These are phyloP conservation scores for Hippocampus barbouri DNA, from an alignment of 2,113 vertebrate species.

Conservation along the genomic window DNA sequence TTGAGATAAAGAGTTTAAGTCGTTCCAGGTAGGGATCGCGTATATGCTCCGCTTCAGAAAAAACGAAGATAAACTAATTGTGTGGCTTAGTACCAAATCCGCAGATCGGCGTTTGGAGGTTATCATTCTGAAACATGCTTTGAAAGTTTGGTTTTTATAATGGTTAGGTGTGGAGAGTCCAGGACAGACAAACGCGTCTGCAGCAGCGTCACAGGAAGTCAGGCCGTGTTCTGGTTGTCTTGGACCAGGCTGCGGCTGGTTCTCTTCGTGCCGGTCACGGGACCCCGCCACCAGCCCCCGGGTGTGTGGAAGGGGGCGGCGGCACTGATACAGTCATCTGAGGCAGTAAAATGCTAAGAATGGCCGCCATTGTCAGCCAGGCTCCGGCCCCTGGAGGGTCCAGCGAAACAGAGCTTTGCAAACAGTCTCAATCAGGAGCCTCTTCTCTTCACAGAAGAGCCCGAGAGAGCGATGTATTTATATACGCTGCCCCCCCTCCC, in stretches of 20 bases:
- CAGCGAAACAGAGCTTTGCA: conserved; percentile 65
- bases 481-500: conserved; percentile 36
- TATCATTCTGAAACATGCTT: too few species aligned
- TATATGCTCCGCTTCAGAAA: too few species aligned
- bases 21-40: too few species aligned
- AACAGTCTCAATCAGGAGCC: conserved; percentile 68
- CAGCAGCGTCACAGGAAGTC: neutral
- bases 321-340: conserved; percentile 66
- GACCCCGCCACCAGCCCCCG: conserved; percentile 62
- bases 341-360: conserved; percentile 68
- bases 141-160: neutral
- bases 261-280: conserved; percentile 62
- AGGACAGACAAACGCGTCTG: neutral
- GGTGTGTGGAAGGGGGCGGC: conserved; percentile 17
- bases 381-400: conserved; percentile 60
- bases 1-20: too few species aligned
- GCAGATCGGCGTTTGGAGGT: too few species aligned
- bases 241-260: conserved; percentile 41
- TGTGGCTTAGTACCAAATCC: too few species aligned
- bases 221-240: conserved; percentile 4
- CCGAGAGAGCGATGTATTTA: conserved; percentile 63
- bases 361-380: conserved; percentile 67
- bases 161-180: neutral
- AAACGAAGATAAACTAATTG: too few species aligned
- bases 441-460: conserved; percentile 67